Evolutionary conservation across 2,113 vertebrate species (phyloP), one percentile per base, ranked within the genome.

Genomic region (Paralichthys olivaceus): DNA sequence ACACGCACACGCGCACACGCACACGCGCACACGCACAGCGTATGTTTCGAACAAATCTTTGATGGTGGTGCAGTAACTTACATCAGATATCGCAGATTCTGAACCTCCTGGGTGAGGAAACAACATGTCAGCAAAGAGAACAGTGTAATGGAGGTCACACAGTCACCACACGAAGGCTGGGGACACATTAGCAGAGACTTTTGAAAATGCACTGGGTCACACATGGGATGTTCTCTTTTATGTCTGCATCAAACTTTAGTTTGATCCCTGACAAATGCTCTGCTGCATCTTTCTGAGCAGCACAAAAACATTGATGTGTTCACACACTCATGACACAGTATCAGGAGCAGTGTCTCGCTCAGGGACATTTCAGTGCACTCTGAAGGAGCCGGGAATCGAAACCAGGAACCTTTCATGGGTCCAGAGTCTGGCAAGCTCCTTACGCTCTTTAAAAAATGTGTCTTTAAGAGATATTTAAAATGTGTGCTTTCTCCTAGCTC

Each of bases 71-170:
- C 19, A 11, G 57, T 7, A 82, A 99, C 98, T 98, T 95, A 99
- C 98, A 90, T 98, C 97, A 79, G 95, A 96, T 90, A 95, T 94
- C 58, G 95, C 94, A 75, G 96, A 93, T 79, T 97, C 96, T 0
- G 96, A 94, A 34, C 96, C 96, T 93, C 97, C 98, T 99, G 65
- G 66, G 34, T 68, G 83, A 69, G 40, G 80, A 65, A 72, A 83
- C 4, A 63, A 65, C 54, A 28, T 0, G 49, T 82, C 63, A 87
- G 77, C 22, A 8, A 26, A 75, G 23, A 51, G 0, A 60, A n/a
- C 22, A 32, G 15, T 13, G 58, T 34, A 17, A 47, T 22, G 17
- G 15, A 64, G 7, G 19, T 22, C 59, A 69, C 20, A 59, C 32
- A 71, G 1, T 58, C 8, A 19, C 4, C n/a, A 70, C 3, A 60